These are phyloP conservation scores for Pilophorus perplexus DNA, from an alignment of 2,888 invertebrate genomes.

Conservation along the genomic window DNA sequence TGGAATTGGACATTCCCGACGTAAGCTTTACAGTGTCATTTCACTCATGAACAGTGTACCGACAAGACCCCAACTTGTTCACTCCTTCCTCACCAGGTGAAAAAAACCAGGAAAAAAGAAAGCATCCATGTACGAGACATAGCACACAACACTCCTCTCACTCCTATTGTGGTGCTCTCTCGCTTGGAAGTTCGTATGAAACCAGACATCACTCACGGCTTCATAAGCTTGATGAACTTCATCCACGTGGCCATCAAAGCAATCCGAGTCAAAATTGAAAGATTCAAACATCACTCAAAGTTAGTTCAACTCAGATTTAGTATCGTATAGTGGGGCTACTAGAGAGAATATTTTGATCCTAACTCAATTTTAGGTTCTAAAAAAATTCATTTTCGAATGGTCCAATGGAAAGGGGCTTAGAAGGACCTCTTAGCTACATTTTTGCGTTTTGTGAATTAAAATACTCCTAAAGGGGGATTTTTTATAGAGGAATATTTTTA, in stretches of 20 bases:
- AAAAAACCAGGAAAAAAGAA: conserved; percentile 14
- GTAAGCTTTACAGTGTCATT: not conserved
- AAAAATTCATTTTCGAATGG: too few species aligned
- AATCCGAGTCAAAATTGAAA: conserved; percentile 14
- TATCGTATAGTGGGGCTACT: too few species aligned
- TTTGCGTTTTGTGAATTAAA: too few species aligned
- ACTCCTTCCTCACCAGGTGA: too few species aligned
- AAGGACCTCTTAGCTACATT: too few species aligned
- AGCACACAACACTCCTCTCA: conserved; percentile 4
- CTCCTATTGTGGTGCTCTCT: conserved; percentile 18
- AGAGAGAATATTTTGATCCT: too few species aligned
- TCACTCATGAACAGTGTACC: too few species aligned
- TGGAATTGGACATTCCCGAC: not conserved
- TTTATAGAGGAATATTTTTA: too few species aligned
- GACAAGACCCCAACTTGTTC: too few species aligned
- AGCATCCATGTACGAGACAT: conserved; percentile 18
- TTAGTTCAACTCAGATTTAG: not conserved
- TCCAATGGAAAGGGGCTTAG: too few species aligned
- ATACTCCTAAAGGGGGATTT: too few species aligned
- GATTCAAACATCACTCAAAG: conserved; percentile 25
- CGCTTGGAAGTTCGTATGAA: conserved; percentile 1
- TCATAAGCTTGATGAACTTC: conserved; percentile 26
- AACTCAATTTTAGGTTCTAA: too few species aligned
- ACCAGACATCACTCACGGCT: conserved; percentile 3
- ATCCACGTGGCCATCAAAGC: conserved; percentile 36